Evolutionary conservation across 2,888 invertebrate genomes (phyloP).

Genomic region (Glaucopsyche alexis): DNA sequence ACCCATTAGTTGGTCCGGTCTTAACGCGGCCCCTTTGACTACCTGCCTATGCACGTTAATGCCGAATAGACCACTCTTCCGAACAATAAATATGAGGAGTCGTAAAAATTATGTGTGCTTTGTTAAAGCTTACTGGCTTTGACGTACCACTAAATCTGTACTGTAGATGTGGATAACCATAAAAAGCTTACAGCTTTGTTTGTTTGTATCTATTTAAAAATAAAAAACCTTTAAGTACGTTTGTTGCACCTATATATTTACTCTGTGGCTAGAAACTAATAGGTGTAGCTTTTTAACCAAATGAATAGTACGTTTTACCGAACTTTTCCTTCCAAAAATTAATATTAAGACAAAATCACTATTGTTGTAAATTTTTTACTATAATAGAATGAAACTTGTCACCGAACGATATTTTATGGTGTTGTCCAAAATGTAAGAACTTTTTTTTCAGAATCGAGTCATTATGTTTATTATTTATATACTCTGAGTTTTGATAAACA

Average conservation of each 20-base stretch:
- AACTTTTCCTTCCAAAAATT: too few relatives aligned
- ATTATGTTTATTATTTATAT: too few relatives aligned
- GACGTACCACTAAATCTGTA: background rate
- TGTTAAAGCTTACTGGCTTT: background rate
- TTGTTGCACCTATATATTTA: background rate
- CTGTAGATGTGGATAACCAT: background rate
- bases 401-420: too few relatives aligned
- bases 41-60: background rate
- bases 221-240: background rate
- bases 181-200: conserved; percentile 1
- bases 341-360: too few relatives aligned
- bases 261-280: too few relatives aligned
- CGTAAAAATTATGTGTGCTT: background rate
- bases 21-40: background rate
- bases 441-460: too few relatives aligned
- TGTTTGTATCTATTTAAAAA: background rate
- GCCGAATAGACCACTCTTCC: conserved; percentile 1
- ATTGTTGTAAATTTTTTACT: too few relatives aligned
- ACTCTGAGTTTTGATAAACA: too few relatives aligned
- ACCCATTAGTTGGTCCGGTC: conserved; percentile 65
- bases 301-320: too few relatives aligned
- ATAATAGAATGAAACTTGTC: too few relatives aligned
- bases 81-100: conserved; percentile 14
- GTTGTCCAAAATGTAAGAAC: too few relatives aligned
- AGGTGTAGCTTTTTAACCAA: too few relatives aligned